Evolutionary conservation across 2,113 vertebrate species (phyloP).

Genomic region (Castor canadensis): DNA sequence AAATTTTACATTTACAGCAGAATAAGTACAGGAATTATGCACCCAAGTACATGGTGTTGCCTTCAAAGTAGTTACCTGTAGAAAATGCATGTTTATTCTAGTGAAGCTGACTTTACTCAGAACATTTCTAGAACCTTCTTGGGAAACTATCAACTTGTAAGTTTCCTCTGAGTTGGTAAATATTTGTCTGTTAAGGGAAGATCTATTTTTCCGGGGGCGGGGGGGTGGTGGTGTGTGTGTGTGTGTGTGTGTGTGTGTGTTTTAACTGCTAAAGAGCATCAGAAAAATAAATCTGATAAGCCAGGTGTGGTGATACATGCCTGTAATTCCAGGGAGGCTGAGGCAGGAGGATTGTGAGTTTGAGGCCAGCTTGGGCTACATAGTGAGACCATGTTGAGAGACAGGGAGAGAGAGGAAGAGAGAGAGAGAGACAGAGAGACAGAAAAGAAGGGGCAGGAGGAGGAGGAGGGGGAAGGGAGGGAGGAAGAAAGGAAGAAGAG

Average conservation of each 20-base stretch:
- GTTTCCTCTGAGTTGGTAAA: not conserved
- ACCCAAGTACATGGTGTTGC: not conserved
- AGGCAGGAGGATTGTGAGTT: too few relatives aligned
- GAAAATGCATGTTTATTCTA: constrained; percentile 9
- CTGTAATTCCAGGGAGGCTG: too few relatives aligned
- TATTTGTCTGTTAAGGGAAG: constrained; percentile 32
- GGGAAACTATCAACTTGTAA: constrained; percentile 33
- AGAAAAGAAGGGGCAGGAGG: too few relatives aligned
- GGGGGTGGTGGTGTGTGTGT: too few relatives aligned
- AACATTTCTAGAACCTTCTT: constrained; percentile 33
- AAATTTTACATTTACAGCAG: constrained; percentile 48
- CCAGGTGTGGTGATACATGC: too few relatives aligned
- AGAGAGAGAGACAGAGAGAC: too few relatives aligned
- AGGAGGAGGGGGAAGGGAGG: too few relatives aligned
- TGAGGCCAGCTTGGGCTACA: too few relatives aligned
- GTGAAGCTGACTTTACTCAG: not conserved
- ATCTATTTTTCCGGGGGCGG: not conserved
- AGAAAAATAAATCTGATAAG: constrained; percentile 6
- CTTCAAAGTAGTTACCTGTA: constrained; percentile 40
- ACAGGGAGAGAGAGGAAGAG: too few relatives aligned
- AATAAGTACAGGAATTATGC: constrained; percentile 2
- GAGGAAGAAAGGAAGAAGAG: too few relatives aligned
- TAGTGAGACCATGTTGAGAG: too few relatives aligned
- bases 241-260: not conserved
- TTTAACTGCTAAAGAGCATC: constrained; percentile 44